Percentiles rank a stretch among this genome's conserved stretches.
These are phyloP conservation scores for Callospermophilus lateralis DNA, from an alignment of 2,113 vertebrate species.

Conservation along the genomic window DNA sequence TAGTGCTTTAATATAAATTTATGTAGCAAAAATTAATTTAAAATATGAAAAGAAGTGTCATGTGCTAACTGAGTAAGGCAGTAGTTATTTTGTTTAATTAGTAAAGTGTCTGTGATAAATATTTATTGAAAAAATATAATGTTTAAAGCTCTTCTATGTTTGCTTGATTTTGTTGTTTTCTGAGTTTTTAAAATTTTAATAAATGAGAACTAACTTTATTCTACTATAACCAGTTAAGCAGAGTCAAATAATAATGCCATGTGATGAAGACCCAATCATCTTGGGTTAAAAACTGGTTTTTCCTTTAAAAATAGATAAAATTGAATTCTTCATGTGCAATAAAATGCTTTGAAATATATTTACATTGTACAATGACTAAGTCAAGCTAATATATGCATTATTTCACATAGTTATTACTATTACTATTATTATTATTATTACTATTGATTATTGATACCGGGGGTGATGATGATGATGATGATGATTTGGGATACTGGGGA, in stretches of 20 bases:
- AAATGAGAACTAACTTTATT: neutral
- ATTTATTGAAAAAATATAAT: neutral
- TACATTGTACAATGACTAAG: neutral
- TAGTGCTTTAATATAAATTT: neutral
- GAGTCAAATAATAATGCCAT: neutral
- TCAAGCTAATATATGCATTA: neutral
- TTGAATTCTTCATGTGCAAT: neutral
- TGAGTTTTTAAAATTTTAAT: neutral
- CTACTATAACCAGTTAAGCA: neutral
- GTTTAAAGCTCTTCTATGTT: neutral
- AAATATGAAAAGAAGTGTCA: neutral
- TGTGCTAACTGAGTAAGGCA: neutral
- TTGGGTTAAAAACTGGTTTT: neutral
- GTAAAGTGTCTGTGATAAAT: neutral
- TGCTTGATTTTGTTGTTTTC: neutral
- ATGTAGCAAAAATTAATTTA: neutral
- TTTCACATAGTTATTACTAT: neutral
- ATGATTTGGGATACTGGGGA: too few relatives aligned
- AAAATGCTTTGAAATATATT: neutral
- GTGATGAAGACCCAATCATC: neutral
- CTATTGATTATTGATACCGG: too few relatives aligned
- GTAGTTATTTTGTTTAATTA: neutral
- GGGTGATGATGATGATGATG: too few relatives aligned
- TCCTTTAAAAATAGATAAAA: neutral
- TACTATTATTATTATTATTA: neutral